Evolutionary conservation across 2,888 invertebrate genomes (phyloP).

Genomic region (Volucella inflata): DNA sequence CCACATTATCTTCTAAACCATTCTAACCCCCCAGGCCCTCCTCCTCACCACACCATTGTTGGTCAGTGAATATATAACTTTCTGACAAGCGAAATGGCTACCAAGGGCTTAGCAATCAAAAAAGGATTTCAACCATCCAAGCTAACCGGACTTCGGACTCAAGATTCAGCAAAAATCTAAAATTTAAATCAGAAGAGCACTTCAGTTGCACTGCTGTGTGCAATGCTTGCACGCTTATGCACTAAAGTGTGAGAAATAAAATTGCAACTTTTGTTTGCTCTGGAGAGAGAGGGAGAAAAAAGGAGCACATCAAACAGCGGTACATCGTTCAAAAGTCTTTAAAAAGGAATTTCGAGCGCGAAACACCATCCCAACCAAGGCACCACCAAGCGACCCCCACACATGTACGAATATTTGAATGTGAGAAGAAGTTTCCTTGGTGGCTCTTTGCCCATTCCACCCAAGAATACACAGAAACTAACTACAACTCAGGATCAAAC

Average conservation of each 20-base stretch:
- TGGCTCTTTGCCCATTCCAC: neutral
- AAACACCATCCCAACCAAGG: conserved; percentile 5
- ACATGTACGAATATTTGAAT: conserved; percentile 13
- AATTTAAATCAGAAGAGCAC: conserved; percentile 27
- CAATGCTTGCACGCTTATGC: neutral
- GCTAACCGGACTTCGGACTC: too few species aligned
- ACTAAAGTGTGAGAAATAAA: conserved; percentile 58
- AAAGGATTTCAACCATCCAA: neutral
- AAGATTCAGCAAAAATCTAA: conserved; percentile 5
- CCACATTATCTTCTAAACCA: too few species aligned
- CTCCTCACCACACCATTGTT: too few species aligned
- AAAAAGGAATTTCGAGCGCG: conserved; percentile 56
- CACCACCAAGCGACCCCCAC: neutral
- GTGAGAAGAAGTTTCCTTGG: conserved; percentile 30
- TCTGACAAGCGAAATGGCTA: conserved; percentile 10
- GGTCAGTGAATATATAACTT: neutral
- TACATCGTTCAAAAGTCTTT: conserved; percentile 66
- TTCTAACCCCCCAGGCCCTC: too few species aligned
- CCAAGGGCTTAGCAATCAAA: conserved; percentile 7
- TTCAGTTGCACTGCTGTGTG: neutral
- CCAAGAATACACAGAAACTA: neutral
- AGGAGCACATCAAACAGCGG: conserved; percentile 61
- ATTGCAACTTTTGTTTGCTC: conserved; percentile 58
- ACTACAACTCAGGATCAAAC: conserved; percentile 34
- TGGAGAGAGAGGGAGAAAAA: conserved; percentile 33